Percentiles rank a stretch among this genome's conserved stretches.
These are phyloP conservation scores for Avahi laniger DNA, from an alignment of 2,797 vertebrate genomes.

Conservation along the genomic window DNA sequence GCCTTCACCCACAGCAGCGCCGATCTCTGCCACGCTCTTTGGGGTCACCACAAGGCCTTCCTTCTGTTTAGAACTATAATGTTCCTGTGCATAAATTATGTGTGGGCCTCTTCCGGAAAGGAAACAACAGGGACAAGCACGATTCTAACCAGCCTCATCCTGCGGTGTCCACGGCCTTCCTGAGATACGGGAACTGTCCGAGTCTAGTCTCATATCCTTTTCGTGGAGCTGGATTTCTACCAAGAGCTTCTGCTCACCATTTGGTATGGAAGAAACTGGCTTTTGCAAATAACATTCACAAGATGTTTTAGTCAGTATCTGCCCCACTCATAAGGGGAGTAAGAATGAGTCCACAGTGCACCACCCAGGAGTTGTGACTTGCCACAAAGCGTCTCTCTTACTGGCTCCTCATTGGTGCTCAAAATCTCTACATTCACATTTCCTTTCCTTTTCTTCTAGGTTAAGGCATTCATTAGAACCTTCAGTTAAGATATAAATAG, in stretches of 20 bases:
- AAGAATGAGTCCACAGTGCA: too few relatives aligned
- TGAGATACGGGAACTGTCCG: neutral
- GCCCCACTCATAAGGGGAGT: too few relatives aligned
- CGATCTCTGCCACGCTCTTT: neutral
- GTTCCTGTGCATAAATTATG: neutral
- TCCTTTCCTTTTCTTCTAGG: neutral
- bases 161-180: neutral
- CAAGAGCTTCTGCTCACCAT: neutral
- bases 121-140: too few relatives aligned
- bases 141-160: neutral
- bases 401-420: neutral
- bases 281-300: neutral
- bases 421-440: neutral
- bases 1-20: neutral
- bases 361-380: neutral
- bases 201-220: neutral
- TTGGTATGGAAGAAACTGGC: neutral
- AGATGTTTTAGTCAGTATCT: neutral
- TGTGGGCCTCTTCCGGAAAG: neutral
- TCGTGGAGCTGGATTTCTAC: neutral
- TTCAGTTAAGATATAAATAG: neutral
- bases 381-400: neutral
- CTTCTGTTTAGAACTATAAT: neutral
- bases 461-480: neutral
- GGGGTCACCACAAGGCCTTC: neutral